Percentiles rank a stretch among this genome's conserved stretches.
phyloP scores from a whole-genome alignment of 1,140 invertebrate genomes.

The Paralvinella palmiformis region DNA sequence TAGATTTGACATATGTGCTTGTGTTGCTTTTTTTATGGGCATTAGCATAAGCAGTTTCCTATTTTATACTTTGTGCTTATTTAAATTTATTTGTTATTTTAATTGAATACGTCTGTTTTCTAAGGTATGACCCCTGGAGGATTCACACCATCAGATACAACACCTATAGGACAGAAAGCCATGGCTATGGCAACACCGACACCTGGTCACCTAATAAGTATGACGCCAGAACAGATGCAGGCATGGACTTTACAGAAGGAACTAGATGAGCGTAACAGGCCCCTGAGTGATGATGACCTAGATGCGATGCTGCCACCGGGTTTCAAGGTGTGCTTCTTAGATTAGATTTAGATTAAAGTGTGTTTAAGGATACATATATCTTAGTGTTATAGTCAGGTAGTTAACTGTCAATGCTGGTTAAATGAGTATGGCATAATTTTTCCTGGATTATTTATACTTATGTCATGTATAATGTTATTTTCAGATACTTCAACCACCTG shows the following conservation, averaged over 20 bases:
- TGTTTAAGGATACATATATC: not conserved
- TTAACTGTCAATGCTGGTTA: no score
- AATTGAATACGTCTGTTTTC: no score
- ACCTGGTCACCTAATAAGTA: constrained; percentile 86
- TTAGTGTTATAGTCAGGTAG: not conserved
- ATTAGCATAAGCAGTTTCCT: no score
- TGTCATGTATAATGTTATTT: no score
- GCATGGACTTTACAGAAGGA: constrained; percentile 98
- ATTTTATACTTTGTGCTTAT: no score
- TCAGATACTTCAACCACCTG: constrained; percentile 77
- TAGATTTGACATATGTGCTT: no score
- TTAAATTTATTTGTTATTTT: no score
- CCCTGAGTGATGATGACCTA: constrained; percentile 92
- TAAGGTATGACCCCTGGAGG: constrained; percentile 44
- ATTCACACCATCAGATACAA: constrained; percentile 56
- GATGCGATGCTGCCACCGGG: constrained; percentile 96
- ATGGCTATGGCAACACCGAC: constrained; percentile 98
- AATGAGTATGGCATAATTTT: no score
- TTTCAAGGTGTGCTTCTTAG: constrained; percentile 71
- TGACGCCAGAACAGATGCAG: constrained; percentile 98
- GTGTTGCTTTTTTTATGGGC: no score
- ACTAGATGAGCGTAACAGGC: constrained; percentile 95
- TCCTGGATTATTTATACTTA: no score
- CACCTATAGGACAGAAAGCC: constrained; percentile 91
- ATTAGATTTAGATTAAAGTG: not conserved